Base-by-base conservation (phyloP, 2,113 vertebrate species). In the Cynopterus brachyotis region DNA sequence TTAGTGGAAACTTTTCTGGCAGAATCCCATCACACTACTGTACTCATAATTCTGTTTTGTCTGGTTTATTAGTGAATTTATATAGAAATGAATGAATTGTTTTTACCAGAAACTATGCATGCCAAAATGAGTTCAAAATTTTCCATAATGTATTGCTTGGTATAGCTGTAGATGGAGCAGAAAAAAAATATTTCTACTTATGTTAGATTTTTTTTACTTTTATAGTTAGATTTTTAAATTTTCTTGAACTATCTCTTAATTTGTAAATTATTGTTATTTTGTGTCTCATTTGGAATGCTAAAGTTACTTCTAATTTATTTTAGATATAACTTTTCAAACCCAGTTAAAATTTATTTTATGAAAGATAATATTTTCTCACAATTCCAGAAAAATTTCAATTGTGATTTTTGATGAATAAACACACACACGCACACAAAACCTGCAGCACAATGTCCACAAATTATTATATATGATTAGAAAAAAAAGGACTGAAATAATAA, bases 51-150 rank as follows among this genome's bases (percentile, higher is more conserved):
- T 92, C 59, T 55, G 26, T 92, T 69, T 1, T n/a, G 50, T 92
- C 6, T 69, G 86, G n/a, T 82, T 72, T 88, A 6, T 55, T 94
- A 69, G 62, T 17, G 76, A n/a, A 60, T 81, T 85, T 95, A 70
- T 64, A 80, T 9, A 26, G 11, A 42, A 89, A 19, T 4, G 0
- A 40, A 81, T 57, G 47, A 50, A 40, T 40, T 37, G 3, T 86
- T 79, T 17, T 55, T 80, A 20, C 4, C 45, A 97, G n/a, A 93
- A 96, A 50, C 67, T 57, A 84, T 28, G 78, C n/a, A 62, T 70
- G 2, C 5, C 62, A 96, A 91, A 69, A 88, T 53, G 30, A 40
- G n/a, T 88, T 24, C 69, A 94, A 93, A 86, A 24, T 17, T 17
- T 90, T 66, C 17, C 19, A 80, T 50, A 90, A 45, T 8, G 57